Base-by-base conservation (phyloP, 2,888 invertebrate genomes). In the Volucella inanis region DNA sequence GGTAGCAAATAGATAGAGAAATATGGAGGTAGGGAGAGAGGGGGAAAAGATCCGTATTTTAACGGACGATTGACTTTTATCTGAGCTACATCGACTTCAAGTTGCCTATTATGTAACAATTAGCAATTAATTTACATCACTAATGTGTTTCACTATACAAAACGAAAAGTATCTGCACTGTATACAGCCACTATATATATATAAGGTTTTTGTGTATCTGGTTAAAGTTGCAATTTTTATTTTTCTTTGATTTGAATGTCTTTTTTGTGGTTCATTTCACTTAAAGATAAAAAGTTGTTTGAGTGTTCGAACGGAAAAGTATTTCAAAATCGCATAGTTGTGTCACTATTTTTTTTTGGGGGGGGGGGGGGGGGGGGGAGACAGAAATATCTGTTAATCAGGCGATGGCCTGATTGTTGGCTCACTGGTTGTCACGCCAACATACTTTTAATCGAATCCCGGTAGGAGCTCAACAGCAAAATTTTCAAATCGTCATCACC, bases 71-170 rank as follows among this genome's bases (percentile, higher is more conserved):
- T 83, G 68, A 57, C 77, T 78, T 74, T 78, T 57, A 68, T 83
- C 68, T 18, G 62, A 70, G 67, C 72, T 55, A 70, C 57, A 62
- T 68, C 74, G 41, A 72, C 61, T 55, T 45, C 47, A 15, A 15
- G 65, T 57, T 67, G 75, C 54, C 52, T 72, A 78, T 83, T 83
- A 75, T 74, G 62, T 47, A 83, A 83, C 64, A 83, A 79, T 70
- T 57, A 74, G 54, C 54, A 9, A 75, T 72, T 82, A 67, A 83
- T 83, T 83, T 83, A 79, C 74, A 83, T 79, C 61, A 75, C 74
- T 67, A 72, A 72, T 72, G 67, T 78, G 68, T 68, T 59, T 65
- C 14, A 70, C 62, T 61, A 61, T 61, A 22, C 52, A 71, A 76
- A 52, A n/a, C 45, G 72, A 68, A 41, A n/a, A 18, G 39, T 49